These are phyloP conservation scores for Thalassarche chlororhynchos DNA, from an alignment of 2,113 vertebrate species.

Conservation along the genomic window DNA sequence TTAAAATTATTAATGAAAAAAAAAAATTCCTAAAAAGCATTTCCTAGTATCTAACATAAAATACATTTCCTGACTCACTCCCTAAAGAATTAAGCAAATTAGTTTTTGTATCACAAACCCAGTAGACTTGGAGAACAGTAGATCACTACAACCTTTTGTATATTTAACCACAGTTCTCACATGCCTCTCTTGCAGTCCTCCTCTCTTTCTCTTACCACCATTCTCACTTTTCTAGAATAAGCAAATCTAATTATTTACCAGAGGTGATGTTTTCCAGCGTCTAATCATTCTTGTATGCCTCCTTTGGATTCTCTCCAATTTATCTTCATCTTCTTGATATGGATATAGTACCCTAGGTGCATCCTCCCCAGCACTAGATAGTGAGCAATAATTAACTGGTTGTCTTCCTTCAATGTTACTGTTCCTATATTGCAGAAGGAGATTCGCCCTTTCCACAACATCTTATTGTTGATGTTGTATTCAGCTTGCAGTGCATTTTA, in stretches of 20 bases:
- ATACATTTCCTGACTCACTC: background rate
- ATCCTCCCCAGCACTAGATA: background rate
- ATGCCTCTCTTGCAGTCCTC: background rate
- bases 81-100: background rate
- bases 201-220: background rate
- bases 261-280: constrained; percentile 15
- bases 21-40: background rate
- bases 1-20: background rate
- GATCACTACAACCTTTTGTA: background rate
- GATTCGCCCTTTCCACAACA: background rate
- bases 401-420: background rate
- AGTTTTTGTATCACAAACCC: background rate
- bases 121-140: background rate
- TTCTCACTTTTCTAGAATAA: background rate
- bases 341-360: background rate
- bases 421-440: background rate
- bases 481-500: background rate
- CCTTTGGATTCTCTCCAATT: constrained; percentile 17
- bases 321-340: constrained; percentile 38
- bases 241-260: constrained; percentile 48
- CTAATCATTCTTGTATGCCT: constrained; percentile 1
- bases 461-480: background rate
- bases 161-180: background rate
- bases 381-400: constrained; percentile 13
- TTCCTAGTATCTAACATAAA: background rate